Percentiles rank a stretch among this genome's conserved stretches.
Evolutionary conservation across 2,113 vertebrate species (phyloP).

Genomic region (Mustelus asterias): DNA sequence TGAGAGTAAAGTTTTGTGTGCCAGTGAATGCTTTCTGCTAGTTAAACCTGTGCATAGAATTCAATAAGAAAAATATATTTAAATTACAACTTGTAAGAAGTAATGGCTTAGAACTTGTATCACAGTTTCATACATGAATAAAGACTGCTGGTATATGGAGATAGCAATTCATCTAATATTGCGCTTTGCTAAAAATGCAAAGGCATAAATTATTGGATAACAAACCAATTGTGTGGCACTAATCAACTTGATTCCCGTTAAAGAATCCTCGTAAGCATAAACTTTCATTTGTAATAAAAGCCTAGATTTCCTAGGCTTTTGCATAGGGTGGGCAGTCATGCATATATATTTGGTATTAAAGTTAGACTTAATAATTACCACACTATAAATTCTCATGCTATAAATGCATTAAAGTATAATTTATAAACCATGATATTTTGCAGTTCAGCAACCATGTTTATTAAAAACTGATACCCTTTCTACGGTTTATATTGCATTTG

Average conservation of each 20-base stretch:
- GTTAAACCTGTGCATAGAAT: not conserved
- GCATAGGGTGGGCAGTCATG: slow-evolving; percentile 12
- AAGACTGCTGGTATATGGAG: not conserved
- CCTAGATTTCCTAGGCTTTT: slow-evolving; percentile 10
- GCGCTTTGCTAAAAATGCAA: slow-evolving; percentile 17
- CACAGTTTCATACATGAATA: slow-evolving; percentile 34
- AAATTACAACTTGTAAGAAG: slow-evolving; percentile 33
- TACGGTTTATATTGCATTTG: slow-evolving; percentile 2
- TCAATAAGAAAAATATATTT: slow-evolving; percentile 19
- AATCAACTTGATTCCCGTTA: slow-evolving; percentile 33
- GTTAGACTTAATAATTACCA: slow-evolving; percentile 37
- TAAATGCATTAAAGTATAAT: slow-evolving; percentile 28
- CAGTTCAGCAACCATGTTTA: slow-evolving; percentile 38
- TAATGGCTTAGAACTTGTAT: slow-evolving; percentile 31
- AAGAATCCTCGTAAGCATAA: slow-evolving; percentile 37
- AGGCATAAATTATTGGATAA: slow-evolving; percentile 33
- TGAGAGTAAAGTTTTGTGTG: not conserved
- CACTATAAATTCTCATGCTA: slow-evolving; percentile 33
- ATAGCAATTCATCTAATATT: slow-evolving; percentile 11
- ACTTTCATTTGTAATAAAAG: slow-evolving; percentile 36
- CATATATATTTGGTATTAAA: slow-evolving; percentile 35
- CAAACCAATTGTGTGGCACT: slow-evolving; percentile 38
- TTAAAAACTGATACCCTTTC: slow-evolving; percentile 19
- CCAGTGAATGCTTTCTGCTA: not conserved
- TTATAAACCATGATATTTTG: slow-evolving; percentile 29